phyloP scores from a whole-genome alignment of 1,140 invertebrate species.

The Ganaspis sp. region DNA sequence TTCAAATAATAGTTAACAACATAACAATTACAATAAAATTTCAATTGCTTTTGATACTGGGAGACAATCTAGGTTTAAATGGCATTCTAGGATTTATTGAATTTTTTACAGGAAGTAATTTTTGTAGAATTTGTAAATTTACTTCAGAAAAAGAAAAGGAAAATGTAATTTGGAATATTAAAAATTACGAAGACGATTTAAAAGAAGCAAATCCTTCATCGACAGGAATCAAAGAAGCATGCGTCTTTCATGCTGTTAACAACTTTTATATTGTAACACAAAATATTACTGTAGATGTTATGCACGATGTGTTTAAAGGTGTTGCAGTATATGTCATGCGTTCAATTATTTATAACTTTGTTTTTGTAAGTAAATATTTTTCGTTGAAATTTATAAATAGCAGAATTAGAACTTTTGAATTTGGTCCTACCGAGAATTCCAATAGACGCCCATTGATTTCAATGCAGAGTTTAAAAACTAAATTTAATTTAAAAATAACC shows the following conservation, averaged over 20 bases:
- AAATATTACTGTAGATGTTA: no score
- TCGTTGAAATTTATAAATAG: no score
- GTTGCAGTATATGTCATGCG: no score
- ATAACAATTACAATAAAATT: neutral
- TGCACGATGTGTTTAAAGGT: no score
- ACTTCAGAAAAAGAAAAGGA: neutral
- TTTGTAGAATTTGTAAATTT: neutral
- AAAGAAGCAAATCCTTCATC: neutral
- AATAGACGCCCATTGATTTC: no score
- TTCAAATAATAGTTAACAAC: neutral
- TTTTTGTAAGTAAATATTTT: no score
- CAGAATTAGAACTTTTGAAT: no score
- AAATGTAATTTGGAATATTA: neutral
- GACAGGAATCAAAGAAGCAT: neutral
- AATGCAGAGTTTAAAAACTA: no score
- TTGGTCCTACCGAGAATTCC: no score
- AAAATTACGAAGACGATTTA: neutral
- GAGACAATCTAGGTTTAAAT: no score
- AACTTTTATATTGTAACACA: neutral
- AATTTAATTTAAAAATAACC: no score
- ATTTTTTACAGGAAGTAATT: neutral
- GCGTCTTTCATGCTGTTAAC: neutral
- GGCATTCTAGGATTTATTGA: neutral
- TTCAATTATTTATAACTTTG: no score
- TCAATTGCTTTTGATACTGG: neutral